Percentiles rank a stretch among this genome's conserved stretches.
phyloP scores from a whole-genome alignment of 2,797 vertebrate species.

The Gadopsis bispinosus region DNA sequence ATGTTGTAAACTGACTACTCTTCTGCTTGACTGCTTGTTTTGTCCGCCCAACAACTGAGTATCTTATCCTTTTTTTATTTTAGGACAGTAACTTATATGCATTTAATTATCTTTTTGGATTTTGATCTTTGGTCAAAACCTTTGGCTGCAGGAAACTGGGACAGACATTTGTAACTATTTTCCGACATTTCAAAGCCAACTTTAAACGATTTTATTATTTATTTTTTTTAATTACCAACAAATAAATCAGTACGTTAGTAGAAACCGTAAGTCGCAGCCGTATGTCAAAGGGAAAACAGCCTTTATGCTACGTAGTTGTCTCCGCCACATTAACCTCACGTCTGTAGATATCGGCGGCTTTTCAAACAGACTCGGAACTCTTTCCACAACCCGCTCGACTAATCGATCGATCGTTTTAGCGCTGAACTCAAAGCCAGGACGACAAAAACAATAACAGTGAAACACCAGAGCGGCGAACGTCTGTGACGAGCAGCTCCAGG shows the following conservation, averaged over 20 bases:
- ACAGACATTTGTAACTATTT: neutral
- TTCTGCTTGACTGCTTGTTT: neutral
- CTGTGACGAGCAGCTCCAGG: neutral
- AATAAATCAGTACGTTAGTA: neutral
- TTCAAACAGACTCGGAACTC: neutral
- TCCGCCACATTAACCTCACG: too few relatives aligned
- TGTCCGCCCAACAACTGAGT: neutral
- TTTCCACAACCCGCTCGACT: neutral
- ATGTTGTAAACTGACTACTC: neutral
- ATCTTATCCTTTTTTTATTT: neutral
- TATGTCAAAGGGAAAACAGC: neutral
- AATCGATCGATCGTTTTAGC: neutral
- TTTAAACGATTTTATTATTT: neutral
- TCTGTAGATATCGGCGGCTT: neutral
- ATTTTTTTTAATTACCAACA: too few relatives aligned
- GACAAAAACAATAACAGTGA: neutral
- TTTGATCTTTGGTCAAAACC: too few relatives aligned
- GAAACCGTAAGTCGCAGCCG: neutral
- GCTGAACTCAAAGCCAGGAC: neutral
- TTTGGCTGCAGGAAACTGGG: too few relatives aligned
- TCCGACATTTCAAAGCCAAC: too few relatives aligned
- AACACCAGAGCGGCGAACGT: neutral
- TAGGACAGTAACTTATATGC: too few relatives aligned
- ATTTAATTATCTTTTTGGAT: too few relatives aligned
- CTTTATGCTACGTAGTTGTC: neutral